Conservation (phyloP, 2,113 vertebrate species). For the Gymnobelideus leadbeateri region DNA sequence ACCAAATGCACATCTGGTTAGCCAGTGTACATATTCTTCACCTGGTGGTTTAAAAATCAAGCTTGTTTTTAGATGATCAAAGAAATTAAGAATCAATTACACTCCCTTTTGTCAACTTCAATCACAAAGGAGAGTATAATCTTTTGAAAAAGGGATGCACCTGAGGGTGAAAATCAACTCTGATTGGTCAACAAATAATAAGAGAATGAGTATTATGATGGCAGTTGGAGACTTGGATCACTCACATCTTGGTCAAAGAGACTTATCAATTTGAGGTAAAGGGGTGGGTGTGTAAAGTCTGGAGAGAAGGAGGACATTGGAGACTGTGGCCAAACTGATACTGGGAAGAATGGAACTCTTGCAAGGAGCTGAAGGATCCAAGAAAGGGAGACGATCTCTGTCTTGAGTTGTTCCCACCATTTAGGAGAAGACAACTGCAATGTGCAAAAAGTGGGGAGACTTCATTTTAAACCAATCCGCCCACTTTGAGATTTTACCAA, state of each 20-base stretch:
- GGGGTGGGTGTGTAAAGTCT: background rate
- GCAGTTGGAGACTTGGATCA: too few species aligned
- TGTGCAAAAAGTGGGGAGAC: background rate
- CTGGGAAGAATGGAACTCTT: background rate
- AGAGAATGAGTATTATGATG: too few species aligned
- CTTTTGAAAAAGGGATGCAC: too few species aligned
- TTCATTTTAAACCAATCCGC: background rate
- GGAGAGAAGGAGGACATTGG: background rate
- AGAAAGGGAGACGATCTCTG: background rate
- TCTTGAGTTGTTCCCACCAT: background rate
- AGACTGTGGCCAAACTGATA: background rate
- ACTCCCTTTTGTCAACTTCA: background rate
- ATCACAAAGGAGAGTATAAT: background rate
- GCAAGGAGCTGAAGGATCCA: background rate
- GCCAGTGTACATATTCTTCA: background rate
- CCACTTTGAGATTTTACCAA: background rate
- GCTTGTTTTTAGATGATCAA: constrained; percentile 1
- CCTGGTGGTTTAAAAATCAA: background rate
- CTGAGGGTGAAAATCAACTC: too few species aligned
- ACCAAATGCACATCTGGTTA: background rate
- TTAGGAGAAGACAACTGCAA: too few species aligned
- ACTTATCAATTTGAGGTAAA: background rate
- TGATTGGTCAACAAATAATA: too few species aligned
- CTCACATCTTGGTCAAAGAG: too few species aligned
- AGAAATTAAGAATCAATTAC: background rate